Conservation (phyloP, 2,113 vertebrate species). For the Zosterops borbonicus region DNA sequence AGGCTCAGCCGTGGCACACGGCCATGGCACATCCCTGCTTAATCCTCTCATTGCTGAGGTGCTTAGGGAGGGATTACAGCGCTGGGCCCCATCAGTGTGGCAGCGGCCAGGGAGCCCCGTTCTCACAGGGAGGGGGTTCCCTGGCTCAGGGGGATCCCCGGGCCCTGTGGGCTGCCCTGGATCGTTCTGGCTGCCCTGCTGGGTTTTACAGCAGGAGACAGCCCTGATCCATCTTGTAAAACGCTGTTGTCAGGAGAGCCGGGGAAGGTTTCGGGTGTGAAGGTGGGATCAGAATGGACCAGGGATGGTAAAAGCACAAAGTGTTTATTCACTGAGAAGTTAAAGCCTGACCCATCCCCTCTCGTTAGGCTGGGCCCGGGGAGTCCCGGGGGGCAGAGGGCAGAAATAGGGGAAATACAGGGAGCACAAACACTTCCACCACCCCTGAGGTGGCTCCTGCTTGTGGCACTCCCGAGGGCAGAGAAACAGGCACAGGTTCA, state of each 20-base stretch:
- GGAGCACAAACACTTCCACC: not conserved
- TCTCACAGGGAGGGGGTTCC: not conserved
- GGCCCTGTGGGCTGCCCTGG: fast-evolving
- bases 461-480: not conserved
- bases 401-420: not conserved
- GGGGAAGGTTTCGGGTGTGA: not conserved
- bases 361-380: not conserved
- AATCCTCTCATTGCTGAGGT: not conserved
- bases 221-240: not conserved
- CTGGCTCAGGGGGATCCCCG: not conserved
- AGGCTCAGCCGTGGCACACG: not conserved
- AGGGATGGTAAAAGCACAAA: not conserved
- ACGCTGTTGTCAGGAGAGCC: not conserved
- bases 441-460: fast-evolving
- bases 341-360: not conserved
- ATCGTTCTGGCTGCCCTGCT: fast-evolving
- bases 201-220: not conserved
- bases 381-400: not conserved
- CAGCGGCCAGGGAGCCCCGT: not conserved
- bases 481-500: not conserved
- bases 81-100: not conserved
- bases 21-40: not conserved
- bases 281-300: not conserved
- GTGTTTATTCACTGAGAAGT: not conserved
- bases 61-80: not conserved